These are phyloP conservation scores for Porites cylindrica DNA, from an alignment of 92 coral and sea anemone genomes.

Conservation along the genomic window DNA sequence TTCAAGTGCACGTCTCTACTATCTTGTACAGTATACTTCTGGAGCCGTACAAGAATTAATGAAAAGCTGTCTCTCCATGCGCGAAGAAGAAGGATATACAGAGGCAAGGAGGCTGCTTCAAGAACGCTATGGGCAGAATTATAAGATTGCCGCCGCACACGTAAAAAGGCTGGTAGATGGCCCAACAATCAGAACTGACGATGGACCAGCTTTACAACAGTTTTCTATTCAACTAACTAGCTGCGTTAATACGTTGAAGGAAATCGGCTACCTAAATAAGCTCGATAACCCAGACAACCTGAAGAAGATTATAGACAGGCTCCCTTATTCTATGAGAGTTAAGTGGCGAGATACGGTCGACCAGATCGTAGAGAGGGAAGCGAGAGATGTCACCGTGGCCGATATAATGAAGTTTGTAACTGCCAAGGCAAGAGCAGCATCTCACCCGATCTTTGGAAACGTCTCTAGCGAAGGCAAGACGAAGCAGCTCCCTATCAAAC, in stretches of 20 bases:
- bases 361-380: conserved; percentile 49
- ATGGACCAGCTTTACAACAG: conserved; percentile 52
- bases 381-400: conserved; percentile 42
- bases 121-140: conserved; percentile 56
- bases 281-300: conserved; percentile 65
- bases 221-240: conserved; percentile 62
- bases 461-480: neutral
- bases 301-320: conserved; percentile 54
- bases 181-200: conserved; percentile 43
- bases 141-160: conserved; percentile 57
- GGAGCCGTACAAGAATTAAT: conserved; percentile 36
- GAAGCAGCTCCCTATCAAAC: neutral
- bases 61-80: conserved; percentile 35
- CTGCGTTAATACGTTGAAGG: conserved; percentile 56
- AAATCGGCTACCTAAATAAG: conserved; percentile 58
- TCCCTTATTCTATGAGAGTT: conserved; percentile 42
- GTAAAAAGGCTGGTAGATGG: conserved; percentile 48
- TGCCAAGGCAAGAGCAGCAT: no score
- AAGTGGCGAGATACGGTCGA: conserved; percentile 68
- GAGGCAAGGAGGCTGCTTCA: conserved; percentile 57
- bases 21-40: conserved; percentile 57
- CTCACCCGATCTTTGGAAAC: neutral
- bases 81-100: conserved; percentile 47
- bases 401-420: conserved; percentile 8
- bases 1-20: conserved; percentile 49